Base-by-base conservation (phyloP, 2,113 vertebrate genomes). In the Mormoops blainvillei region DNA sequence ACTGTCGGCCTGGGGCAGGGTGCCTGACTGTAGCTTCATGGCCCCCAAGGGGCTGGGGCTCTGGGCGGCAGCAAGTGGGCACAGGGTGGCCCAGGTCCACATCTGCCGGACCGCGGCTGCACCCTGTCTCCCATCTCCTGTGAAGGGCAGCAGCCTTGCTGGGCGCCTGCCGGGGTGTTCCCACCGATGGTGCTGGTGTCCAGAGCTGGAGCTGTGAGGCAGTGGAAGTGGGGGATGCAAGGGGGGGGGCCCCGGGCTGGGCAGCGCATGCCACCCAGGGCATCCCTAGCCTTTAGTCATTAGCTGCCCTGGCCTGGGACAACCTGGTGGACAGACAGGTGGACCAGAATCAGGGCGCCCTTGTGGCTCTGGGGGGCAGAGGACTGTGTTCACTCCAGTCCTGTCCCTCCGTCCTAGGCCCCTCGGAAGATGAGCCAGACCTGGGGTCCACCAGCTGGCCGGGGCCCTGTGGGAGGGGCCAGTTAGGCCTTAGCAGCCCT, bases 61-160 rank as follows among this genome's bases (percentile, higher is more conserved):
- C 63, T 24, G 50, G 61, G 78, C 41, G 14, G 31, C 68, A 52
- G 41, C 33, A 22, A 33, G 9, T 38, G 16, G 84, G 71, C n/a
- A 2, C 41, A 4, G 45, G 31, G n/a, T 26, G 31, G 54, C 10
- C 33, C 5, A 1, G 36, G 48, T 61, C 58, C 1, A 4, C 9
- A 3, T 22, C 7, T 6, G 9, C 41, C 0, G 36, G 54, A 15
- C 48, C 0, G 0, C 28, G 68, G 67, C n/a, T 4, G 8, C 4
- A 28, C 4, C 0, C 14, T 20, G 4, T 38, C 41, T 63, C n/a
- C 15, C 7, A 28, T 18, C 28, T n/a, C 86, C 91, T 16, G 45
- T 38, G 81, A 28, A 56, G 68, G 2, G 3, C 6, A 0, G 26
- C 38, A 58, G 74, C 20, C 15, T 38, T 33, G 68, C 61, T 2